A percentile compares a stretch with the other conserved stretches of the same genome.
These are phyloP conservation scores for Herpailurus yagouaroundi DNA, from an alignment of 2,113 vertebrate species.

Conservation along the genomic window DNA sequence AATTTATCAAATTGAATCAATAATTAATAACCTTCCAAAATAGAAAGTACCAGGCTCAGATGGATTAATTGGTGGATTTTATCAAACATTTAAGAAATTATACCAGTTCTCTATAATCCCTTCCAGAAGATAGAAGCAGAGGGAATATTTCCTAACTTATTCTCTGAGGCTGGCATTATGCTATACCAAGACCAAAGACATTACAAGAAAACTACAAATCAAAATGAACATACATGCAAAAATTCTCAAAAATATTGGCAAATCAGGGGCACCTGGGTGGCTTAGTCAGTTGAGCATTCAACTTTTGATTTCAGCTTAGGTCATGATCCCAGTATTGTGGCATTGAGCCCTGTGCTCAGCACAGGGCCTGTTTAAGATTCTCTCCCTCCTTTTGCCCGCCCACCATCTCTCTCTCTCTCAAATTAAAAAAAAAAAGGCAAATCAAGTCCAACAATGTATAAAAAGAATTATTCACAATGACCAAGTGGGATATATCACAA, in stretches of 20 bases:
- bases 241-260: neutral
- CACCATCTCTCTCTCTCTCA: too few species aligned
- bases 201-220: neutral
- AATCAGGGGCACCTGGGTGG: neutral
- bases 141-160: neutral
- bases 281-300: too few species aligned
- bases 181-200: neutral
- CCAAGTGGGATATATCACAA: neutral
- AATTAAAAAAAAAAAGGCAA: neutral
- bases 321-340: too few species aligned
- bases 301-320: too few species aligned
- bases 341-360: too few species aligned
- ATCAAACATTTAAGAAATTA: neutral
- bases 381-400: too few species aligned
- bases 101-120: neutral
- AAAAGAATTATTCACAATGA: neutral
- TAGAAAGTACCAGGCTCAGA: neutral
- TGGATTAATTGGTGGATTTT: neutral
- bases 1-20: neutral
- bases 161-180: neutral
- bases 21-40: neutral
- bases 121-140: neutral
- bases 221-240: neutral
- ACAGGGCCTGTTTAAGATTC: too few species aligned
- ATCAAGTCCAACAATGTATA: neutral